Evolutionary conservation across 2,797 vertebrate genomes (phyloP).

Genomic region (Remorina albescens): DNA sequence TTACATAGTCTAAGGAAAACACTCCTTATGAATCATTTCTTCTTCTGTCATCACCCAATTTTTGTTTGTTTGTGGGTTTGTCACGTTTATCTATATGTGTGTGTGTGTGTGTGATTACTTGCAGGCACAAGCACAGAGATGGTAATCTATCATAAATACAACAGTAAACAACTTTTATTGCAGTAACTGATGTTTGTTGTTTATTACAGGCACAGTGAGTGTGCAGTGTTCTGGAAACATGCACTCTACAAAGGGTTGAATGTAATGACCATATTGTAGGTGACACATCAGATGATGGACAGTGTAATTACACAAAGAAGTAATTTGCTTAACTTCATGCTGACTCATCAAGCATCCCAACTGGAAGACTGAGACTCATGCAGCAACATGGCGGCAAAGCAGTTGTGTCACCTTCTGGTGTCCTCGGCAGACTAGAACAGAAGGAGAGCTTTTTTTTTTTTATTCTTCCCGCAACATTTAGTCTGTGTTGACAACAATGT

Average conservation of each 20-base stretch:
- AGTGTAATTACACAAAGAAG: constrained; percentile 56
- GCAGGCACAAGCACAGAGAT: constrained; percentile 23
- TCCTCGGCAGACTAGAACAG: constrained; percentile 29
- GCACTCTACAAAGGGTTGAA: constrained; percentile 16
- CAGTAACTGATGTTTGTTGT: constrained; percentile 36
- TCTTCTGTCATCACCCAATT: constrained; percentile 31
- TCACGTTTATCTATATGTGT: constrained; percentile 14
- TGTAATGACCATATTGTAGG: constrained; percentile 50
- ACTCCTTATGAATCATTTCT: constrained; percentile 43
- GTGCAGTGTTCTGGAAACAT: constrained; percentile 28
- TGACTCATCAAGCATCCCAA: constrained; percentile 54
- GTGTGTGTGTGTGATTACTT: constrained; percentile 14
- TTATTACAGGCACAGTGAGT: constrained; percentile 5
- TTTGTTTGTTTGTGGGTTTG: constrained; percentile 26
- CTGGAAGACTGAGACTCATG: constrained; percentile 31
- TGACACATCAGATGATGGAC: constrained; percentile 47
- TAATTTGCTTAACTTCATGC: constrained; percentile 54
- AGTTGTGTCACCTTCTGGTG: constrained; percentile 58
- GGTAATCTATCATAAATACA: constrained; percentile 19
- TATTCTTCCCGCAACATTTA: too few relatives aligned
- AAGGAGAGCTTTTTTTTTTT: constrained; percentile 18
- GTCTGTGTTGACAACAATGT: constrained; percentile 12
- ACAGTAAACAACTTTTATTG: constrained; percentile 31
- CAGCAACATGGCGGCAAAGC: constrained; percentile 23
- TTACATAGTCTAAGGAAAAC: constrained; percentile 56